A percentile compares a stretch with the other conserved stretches of the same genome.
Evolutionary conservation across 1,140 invertebrate genomes (phyloP).

Genomic region (Bombus difficillimus): DNA sequence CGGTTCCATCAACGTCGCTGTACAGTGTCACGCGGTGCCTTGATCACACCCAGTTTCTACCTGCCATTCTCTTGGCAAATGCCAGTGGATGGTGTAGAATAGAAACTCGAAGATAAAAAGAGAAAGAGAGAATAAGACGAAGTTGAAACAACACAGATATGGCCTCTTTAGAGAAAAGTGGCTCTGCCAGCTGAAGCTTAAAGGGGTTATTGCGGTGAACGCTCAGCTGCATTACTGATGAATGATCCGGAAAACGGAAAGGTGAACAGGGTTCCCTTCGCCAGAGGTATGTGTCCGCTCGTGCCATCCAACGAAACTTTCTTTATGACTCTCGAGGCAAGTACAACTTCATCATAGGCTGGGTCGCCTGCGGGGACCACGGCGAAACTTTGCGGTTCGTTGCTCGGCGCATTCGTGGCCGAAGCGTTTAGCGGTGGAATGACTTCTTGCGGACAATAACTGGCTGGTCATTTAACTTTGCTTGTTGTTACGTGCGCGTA

Average conservation of each 20-base stretch:
- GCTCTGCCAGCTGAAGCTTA: conserved; percentile 10
- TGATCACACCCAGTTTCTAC: conserved; percentile 4
- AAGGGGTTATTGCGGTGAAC: conserved; percentile 48
- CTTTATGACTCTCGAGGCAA: conserved; percentile 43
- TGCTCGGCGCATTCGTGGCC: conserved; percentile 6
- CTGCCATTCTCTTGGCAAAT: not conserved
- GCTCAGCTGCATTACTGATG: conserved; percentile 6
- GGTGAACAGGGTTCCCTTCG: not conserved
- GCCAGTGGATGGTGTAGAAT: not conserved
- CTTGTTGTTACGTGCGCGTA: conserved; percentile 1
- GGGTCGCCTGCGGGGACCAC: not conserved
- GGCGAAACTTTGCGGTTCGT: conserved; percentile 45
- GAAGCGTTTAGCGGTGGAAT: conserved; percentile 49
- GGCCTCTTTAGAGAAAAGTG: conserved; percentile 54
- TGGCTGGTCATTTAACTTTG: conserved; percentile 41
- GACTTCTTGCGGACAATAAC: conserved; percentile 56
- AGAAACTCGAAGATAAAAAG: not conserved
- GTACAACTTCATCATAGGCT: conserved; percentile 51
- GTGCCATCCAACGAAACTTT: conserved; percentile 41
- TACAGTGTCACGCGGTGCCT: not conserved
- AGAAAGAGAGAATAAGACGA: not conserved
- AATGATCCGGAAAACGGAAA: conserved; percentile 10
- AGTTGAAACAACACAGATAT: conserved; percentile 53
- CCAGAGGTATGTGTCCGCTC: not conserved
- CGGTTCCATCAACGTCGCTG: conserved; percentile 6